These are phyloP conservation scores for Sebastes oblongus DNA, from an alignment of 2,797 vertebrate species.

Conservation along the genomic window DNA sequence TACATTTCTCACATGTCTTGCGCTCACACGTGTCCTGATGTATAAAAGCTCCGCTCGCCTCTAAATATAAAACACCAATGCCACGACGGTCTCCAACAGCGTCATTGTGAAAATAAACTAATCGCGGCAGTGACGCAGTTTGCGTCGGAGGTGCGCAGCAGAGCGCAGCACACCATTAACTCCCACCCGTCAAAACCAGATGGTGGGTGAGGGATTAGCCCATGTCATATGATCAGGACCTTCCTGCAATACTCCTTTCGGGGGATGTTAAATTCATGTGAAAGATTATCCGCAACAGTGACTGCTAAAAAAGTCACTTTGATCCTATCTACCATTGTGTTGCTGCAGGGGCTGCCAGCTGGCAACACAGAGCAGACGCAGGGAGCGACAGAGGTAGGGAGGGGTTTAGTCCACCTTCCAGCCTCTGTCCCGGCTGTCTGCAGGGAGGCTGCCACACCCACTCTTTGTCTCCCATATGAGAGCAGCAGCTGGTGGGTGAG, in stretches of 20 bases:
- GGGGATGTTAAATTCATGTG: conserved; percentile 77
- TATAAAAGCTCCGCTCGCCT: conserved; percentile 58
- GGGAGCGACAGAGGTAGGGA: conserved; percentile 24
- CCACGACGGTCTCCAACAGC: conserved; percentile 55
- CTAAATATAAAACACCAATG: conserved; percentile 79
- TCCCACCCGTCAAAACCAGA: conserved; percentile 71
- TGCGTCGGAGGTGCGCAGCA: conserved; percentile 36
- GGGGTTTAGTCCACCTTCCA: conserved; percentile 61
- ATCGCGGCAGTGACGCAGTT: conserved; percentile 61
- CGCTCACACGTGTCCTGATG: conserved; percentile 69
- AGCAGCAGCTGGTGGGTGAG: conserved; percentile 76
- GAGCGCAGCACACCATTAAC: conserved; percentile 48
- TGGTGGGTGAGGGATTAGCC: conserved; percentile 78
- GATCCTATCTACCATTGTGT: conserved; percentile 72
- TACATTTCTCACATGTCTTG: conserved; percentile 77
- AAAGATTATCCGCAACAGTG: conserved; percentile 75
- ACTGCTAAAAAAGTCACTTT: conserved; percentile 78
- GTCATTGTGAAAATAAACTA: conserved; percentile 67
- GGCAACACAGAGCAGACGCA: conserved; percentile 53
- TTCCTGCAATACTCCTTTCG: conserved; percentile 65
- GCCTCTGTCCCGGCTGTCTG: conserved; percentile 56
- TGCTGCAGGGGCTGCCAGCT: conserved; percentile 72
- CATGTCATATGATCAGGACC: conserved; percentile 71
- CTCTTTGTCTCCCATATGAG: conserved; percentile 72
- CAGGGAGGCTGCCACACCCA: conserved; percentile 71